A percentile compares a stretch with the other conserved stretches of the same genome.
phyloP scores from a whole-genome alignment of 2,113 vertebrate genomes.

The Lynx canadensis region DNA sequence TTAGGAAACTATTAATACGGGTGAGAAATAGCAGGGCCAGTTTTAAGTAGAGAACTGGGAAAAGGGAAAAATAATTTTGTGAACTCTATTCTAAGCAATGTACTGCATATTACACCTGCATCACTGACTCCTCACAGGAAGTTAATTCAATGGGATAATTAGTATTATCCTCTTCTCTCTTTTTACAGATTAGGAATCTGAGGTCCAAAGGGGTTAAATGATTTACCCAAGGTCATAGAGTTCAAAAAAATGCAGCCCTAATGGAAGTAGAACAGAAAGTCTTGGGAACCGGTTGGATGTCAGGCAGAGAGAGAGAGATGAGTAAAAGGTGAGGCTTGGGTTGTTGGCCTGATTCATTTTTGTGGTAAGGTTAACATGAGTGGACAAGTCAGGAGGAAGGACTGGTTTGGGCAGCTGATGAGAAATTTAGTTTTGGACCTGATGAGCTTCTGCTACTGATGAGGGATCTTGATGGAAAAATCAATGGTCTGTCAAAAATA shows the following conservation, averaged over 20 bases:
- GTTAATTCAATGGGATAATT: not conserved
- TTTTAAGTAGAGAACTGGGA: not conserved
- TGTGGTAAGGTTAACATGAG: not conserved
- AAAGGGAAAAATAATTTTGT: not conserved
- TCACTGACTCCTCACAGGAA: not conserved
- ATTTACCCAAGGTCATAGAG: not conserved
- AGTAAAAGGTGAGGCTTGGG: not conserved
- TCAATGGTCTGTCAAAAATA: not conserved
- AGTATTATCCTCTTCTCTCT: not conserved
- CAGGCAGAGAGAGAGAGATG: not conserved
- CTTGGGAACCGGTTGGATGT: not conserved
- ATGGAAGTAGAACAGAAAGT: not conserved
- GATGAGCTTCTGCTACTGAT: not conserved
- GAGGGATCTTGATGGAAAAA: not conserved
- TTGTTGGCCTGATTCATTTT: not conserved
- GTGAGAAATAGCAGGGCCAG: not conserved
- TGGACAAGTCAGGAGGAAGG: not conserved
- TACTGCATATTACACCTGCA: not conserved
- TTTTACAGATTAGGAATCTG: not conserved
- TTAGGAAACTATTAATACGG: not conserved
- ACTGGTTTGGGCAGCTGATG: not conserved
- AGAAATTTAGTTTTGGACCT: not conserved
- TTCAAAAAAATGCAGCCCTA: not conserved
- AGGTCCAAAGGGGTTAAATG: not conserved
- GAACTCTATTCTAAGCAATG: not conserved